These are phyloP conservation scores for Menidia beryllina DNA, from an alignment of 2,113 vertebrate genomes.

Conservation along the genomic window DNA sequence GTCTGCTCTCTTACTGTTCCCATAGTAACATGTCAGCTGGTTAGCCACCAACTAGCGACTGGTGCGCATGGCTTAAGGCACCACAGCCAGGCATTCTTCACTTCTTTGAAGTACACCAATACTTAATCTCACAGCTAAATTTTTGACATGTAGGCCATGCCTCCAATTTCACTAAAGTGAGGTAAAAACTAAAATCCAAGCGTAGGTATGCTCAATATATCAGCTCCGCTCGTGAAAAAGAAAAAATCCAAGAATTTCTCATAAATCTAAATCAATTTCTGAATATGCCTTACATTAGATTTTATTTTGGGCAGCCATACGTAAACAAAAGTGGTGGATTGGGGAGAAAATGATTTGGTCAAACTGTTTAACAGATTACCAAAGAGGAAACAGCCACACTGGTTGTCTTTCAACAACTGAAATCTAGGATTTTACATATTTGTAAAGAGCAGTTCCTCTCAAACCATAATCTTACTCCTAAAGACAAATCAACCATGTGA, in stretches of 20 bases:
- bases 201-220: conserved; percentile 28
- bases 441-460: too few species aligned
- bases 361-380: conserved; percentile 22
- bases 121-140: conserved; percentile 77
- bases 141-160: conserved; percentile 74
- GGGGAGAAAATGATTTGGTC: conserved; percentile 40
- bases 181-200: conserved; percentile 29
- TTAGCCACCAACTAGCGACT: conserved; percentile 38
- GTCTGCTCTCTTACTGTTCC: conserved; percentile 25
- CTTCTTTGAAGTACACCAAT: conserved; percentile 71
- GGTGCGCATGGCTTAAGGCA: conserved; percentile 49
- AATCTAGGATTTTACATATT: neutral
- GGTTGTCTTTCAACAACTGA: neutral
- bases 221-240: conserved; percentile 20
- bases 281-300: conserved; percentile 32
- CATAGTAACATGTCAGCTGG: conserved; percentile 45
- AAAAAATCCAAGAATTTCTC: conserved; percentile 38
- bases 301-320: conserved; percentile 42
- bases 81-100: conserved; percentile 38
- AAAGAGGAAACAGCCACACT: neutral
- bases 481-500: too few species aligned
- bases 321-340: conserved; percentile 50
- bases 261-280: conserved; percentile 40
- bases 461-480: too few species aligned
- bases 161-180: conserved; percentile 66